phyloP scores from a whole-genome alignment of 2,797 vertebrate genomes.

The Sylvilagus floridanus region DNA sequence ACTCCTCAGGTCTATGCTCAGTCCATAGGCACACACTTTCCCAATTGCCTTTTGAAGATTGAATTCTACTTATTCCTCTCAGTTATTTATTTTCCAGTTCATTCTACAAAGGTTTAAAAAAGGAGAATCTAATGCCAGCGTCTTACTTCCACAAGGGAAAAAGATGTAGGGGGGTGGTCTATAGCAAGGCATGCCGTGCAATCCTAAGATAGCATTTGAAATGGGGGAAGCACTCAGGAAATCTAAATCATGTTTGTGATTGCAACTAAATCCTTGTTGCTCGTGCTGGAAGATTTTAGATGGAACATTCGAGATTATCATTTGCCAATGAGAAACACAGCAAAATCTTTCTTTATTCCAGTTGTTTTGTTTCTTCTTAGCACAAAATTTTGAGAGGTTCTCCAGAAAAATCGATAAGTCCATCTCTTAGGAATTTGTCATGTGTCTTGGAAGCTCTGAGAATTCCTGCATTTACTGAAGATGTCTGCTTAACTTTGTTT shows the following conservation, averaged over 20 bases:
- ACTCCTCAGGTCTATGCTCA: conserved; percentile 24
- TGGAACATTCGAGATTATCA: background rate
- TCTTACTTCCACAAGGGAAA: background rate
- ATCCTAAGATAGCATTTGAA: background rate
- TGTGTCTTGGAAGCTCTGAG: background rate
- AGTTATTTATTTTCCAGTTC: conserved; percentile 5
- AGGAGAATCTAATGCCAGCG: background rate
- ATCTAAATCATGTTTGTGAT: background rate
- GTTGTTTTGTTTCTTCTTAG: background rate
- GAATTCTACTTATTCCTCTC: background rate
- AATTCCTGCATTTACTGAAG: background rate
- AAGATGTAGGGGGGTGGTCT: background rate
- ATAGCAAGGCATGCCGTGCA: background rate
- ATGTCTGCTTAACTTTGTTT: background rate
- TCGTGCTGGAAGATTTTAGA: background rate
- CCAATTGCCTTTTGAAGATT: background rate
- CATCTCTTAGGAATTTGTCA: background rate
- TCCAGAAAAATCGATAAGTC: background rate
- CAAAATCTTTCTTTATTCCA: background rate
- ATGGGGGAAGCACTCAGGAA: background rate
- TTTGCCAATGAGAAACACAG: background rate
- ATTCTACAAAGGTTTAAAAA: background rate
- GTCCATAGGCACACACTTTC: background rate
- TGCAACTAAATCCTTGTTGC: background rate
- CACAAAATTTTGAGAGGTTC: background rate